Evolutionary conservation across 2,113 vertebrate genomes (phyloP).

Genomic region (Rissa tridactyla): DNA sequence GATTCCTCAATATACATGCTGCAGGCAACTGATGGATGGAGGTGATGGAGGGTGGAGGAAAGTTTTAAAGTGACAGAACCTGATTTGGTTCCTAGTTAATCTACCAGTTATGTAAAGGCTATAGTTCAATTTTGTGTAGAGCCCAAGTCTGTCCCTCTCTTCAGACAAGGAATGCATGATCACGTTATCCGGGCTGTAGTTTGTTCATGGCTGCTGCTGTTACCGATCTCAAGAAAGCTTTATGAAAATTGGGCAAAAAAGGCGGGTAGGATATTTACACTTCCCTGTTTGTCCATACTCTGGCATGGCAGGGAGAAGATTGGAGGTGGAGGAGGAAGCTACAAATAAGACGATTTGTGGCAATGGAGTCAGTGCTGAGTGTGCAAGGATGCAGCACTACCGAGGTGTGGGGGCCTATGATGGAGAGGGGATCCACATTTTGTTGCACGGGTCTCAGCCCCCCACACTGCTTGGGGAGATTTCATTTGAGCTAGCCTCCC

Average conservation of each 20-base stretch:
- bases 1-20: conserved; percentile 72
- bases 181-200: background rate
- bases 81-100: conserved; percentile 66
- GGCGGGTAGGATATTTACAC: background rate
- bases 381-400: background rate
- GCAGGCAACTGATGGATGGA: conserved; percentile 70
- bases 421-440: background rate
- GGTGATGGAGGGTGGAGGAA: conserved; percentile 62
- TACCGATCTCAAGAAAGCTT: background rate
- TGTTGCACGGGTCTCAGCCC: background rate
- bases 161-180: conserved; percentile 27
- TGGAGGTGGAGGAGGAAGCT: background rate
- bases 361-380: background rate
- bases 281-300: background rate
- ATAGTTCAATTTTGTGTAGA: conserved; percentile 20
- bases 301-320: background rate
- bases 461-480: background rate
- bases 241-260: background rate
- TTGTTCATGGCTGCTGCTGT: background rate
- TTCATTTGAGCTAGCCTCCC: background rate
- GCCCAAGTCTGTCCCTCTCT: conserved; percentile 49
- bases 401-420: background rate
- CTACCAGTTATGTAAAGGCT: conserved; percentile 45
- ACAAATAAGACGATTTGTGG: background rate
- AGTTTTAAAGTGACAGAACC: conserved; percentile 70